Conservation (phyloP, 2,113 vertebrate genomes). For the Proteles cristata region DNA sequence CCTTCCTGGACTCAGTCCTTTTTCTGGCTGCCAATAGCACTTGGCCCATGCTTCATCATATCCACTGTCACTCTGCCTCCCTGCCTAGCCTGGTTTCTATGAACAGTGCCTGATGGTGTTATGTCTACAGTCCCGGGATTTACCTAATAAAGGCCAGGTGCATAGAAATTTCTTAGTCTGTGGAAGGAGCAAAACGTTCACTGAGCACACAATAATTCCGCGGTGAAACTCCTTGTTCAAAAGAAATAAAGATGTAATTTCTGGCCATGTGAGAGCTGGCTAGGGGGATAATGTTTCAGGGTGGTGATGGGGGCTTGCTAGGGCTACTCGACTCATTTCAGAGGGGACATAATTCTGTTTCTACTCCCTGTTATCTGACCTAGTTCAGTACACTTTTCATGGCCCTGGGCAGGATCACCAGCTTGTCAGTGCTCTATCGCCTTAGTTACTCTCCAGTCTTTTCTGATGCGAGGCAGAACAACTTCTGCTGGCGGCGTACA, state of each 20-base stretch:
- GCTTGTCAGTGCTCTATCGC: background rate
- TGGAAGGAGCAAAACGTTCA: background rate
- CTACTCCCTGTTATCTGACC: conserved; percentile 10
- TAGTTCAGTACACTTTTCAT: background rate
- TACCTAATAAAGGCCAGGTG: background rate
- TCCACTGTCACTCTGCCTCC: background rate
- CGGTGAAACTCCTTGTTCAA: background rate
- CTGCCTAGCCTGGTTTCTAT: background rate
- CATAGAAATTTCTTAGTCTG: background rate
- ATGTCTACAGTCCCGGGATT: background rate
- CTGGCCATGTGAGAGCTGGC: background rate
- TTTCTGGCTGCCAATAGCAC: background rate
- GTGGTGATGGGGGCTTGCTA: background rate
- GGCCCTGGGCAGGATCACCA: background rate
- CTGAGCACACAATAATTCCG: background rate
- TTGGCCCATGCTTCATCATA: background rate
- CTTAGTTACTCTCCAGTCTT: conserved; percentile 19
- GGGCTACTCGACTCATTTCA: background rate
- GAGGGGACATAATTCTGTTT: background rate
- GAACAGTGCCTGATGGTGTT: background rate
- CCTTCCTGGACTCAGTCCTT: background rate
- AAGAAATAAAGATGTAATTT: conserved; percentile 7
- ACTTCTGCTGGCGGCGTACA: background rate
- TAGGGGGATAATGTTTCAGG: background rate
- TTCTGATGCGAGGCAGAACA: background rate